Conservation (phyloP, 2,113 vertebrate genomes). For the Speoplatyrhinus poulsoni region DNA sequence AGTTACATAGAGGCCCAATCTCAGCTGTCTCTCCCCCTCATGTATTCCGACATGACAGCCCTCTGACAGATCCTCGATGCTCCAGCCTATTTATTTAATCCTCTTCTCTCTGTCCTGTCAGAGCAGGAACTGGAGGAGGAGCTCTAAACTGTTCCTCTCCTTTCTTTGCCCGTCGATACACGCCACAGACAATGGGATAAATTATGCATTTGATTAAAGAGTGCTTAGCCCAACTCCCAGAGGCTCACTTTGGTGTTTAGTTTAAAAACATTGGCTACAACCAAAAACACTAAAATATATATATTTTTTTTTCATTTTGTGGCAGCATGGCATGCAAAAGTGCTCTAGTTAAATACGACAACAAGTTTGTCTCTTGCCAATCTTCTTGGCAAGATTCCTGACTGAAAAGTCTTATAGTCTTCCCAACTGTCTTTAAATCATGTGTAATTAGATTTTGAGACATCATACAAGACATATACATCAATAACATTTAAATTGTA, state of each 20-base stretch:
- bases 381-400: no score
- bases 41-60: slow-evolving; percentile 55
- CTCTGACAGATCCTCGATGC: slow-evolving; percentile 60
- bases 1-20: slow-evolving; percentile 57
- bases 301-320: not conserved
- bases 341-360: no score
- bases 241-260: not conserved
- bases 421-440: no score
- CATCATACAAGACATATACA: no score
- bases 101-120: slow-evolving; percentile 42
- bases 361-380: no score
- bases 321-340: not conserved
- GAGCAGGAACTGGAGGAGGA: slow-evolving; percentile 47
- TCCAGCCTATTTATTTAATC: slow-evolving; percentile 61
- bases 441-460: no score
- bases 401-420: no score
- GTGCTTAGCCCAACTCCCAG: not conserved
- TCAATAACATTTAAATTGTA: no score
- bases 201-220: not conserved
- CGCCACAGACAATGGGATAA: slow-evolving; percentile 26
- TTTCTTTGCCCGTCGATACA: slow-evolving; percentile 28
- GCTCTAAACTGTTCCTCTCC: slow-evolving; percentile 40
- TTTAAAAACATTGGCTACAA: not conserved
- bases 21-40: slow-evolving; percentile 52
- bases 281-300: not conserved